Conservation (phyloP, 2,113 vertebrate species). For the Choloepus hoffmanni region DNA sequence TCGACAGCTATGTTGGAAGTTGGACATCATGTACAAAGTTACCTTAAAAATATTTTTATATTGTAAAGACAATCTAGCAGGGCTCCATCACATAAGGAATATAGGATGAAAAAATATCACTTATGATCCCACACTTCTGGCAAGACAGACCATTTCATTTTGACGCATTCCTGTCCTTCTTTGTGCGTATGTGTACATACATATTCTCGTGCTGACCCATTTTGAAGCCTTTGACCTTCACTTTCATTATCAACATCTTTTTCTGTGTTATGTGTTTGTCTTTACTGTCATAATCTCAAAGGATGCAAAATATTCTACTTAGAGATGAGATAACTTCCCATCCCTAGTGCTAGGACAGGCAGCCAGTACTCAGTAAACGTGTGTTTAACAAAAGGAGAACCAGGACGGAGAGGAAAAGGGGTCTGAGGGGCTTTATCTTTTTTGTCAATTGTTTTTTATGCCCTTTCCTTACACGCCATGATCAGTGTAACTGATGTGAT, state of each 20-base stretch:
- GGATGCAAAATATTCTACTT: background rate
- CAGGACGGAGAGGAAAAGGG: background rate
- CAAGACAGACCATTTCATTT: background rate
- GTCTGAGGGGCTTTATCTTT: background rate
- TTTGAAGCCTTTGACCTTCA: background rate
- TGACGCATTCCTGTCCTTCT: background rate
- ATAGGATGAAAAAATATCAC: background rate
- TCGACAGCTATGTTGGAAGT: background rate
- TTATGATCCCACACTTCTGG: background rate
- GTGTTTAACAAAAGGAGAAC: background rate
- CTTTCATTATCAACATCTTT: background rate
- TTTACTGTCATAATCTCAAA: background rate
- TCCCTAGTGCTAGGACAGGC: background rate
- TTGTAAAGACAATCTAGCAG: background rate
- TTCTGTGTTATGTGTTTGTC: fast-evolving
- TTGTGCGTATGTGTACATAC: fast-evolving
- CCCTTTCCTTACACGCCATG: background rate
- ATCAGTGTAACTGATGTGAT: background rate
- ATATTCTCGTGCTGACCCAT: background rate
- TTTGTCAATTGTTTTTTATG: background rate
- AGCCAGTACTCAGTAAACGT: background rate
- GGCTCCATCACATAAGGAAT: background rate
- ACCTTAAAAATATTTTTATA: background rate
- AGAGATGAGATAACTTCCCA: background rate
- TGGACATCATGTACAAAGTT: background rate